Evolutionary conservation across 2,888 invertebrate genomes (phyloP).

Genomic region (Ypsolopha scabrella): DNA sequence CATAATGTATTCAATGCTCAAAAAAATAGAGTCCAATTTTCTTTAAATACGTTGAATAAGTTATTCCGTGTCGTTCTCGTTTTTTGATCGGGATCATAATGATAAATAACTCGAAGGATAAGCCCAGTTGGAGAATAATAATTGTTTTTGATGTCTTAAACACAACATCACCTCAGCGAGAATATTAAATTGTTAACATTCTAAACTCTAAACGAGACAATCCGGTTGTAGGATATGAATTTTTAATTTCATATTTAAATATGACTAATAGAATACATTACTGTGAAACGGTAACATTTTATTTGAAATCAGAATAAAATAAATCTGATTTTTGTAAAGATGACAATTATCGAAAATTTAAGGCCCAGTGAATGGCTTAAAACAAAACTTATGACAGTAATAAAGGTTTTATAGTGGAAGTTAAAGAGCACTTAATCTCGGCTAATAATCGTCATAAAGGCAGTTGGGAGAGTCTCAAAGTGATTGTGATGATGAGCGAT

Average conservation of each 20-base stretch:
- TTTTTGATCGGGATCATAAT: constrained; percentile 65
- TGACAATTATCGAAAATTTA: background rate
- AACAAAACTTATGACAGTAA: background rate
- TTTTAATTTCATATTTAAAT: background rate
- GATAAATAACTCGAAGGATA: constrained; percentile 65
- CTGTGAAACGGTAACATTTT: background rate
- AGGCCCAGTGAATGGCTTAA: background rate
- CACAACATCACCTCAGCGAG: constrained; percentile 42
- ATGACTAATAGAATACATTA: constrained; percentile 1
- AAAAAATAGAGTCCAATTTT: constrained; percentile 34
- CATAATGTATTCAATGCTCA: constrained; percentile 27
- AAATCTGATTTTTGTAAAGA: background rate
- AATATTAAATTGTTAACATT: constrained; percentile 16
- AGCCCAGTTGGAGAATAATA: constrained; percentile 60
- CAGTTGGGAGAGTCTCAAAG: constrained; percentile 2
- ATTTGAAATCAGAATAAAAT: too few species aligned
- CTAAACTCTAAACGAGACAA: constrained; percentile 4
- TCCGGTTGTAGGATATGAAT: constrained; percentile 2
- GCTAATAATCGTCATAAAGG: constrained; percentile 1
- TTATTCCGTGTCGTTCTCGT: constrained; percentile 56
- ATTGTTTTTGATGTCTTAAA: constrained; percentile 69
- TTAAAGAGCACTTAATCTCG: constrained; percentile 3
- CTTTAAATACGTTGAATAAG: constrained; percentile 46
- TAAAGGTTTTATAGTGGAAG: constrained; percentile 1
- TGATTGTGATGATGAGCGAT: background rate